phyloP scores from a whole-genome alignment of 1,140 invertebrate species.

The Sitodiplosis mosellana region DNA sequence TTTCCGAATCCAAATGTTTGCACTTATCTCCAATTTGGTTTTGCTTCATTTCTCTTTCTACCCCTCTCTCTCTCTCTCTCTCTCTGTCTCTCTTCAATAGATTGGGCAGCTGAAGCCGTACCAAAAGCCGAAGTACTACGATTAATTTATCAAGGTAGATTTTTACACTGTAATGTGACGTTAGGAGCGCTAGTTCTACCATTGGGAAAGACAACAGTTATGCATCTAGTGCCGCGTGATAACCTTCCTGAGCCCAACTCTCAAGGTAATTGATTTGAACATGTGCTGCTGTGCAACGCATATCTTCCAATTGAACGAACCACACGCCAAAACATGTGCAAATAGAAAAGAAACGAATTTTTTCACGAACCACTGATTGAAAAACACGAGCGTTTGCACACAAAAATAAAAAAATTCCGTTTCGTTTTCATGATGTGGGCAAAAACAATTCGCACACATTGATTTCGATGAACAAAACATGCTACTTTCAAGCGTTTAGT shows the following conservation, averaged over 20 bases:
- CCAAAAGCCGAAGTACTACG: slow-evolving; percentile 92
- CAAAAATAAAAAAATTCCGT: neutral
- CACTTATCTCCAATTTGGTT: neutral
- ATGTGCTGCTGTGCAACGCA: neutral
- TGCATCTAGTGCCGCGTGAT: slow-evolving; percentile 98
- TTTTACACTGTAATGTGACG: slow-evolving; percentile 98
- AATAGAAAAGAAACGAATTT: neutral
- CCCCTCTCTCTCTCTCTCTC: neutral
- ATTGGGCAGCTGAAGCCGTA: slow-evolving; percentile 90
- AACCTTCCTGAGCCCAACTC: slow-evolving; percentile 98
- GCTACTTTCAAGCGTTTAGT: too few species aligned
- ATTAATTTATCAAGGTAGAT: slow-evolving; percentile 97
- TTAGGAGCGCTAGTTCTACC: slow-evolving; percentile 90
- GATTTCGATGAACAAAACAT: neutral
- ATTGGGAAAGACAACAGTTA: slow-evolving; percentile 92
- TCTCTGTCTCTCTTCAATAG: slow-evolving; percentile 32
- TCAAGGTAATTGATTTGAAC: slow-evolving; percentile 50
- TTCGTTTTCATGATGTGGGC: neutral
- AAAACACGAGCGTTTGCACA: too few species aligned
- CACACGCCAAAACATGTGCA: neutral
- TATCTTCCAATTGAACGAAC: neutral
- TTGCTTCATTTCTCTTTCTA: too few species aligned
- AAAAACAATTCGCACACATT: neutral
- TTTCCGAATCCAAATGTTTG: too few species aligned
- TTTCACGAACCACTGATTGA: neutral